A percentile compares a stretch with the other conserved stretches of the same genome.
phyloP scores from a whole-genome alignment of 1,140 invertebrate species.

The Arion vulgaris region DNA sequence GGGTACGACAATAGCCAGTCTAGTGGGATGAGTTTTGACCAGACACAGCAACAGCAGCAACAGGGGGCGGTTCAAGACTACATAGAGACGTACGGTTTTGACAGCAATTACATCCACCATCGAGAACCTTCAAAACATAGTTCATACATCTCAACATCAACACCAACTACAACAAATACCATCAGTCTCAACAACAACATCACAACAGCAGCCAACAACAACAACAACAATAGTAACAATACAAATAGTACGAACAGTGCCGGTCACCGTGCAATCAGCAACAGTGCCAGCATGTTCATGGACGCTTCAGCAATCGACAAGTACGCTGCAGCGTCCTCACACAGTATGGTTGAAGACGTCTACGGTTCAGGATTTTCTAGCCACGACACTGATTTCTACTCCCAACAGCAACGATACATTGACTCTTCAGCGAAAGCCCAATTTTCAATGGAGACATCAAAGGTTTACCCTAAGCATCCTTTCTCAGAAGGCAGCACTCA shows the following conservation, averaged over 20 bases:
- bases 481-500: conserved; percentile 23
- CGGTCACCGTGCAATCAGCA: conserved; percentile 6
- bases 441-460: conserved; percentile 17
- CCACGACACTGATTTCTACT: conserved; percentile 47
- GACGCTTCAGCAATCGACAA: conserved; percentile 38
- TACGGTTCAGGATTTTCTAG: conserved; percentile 38
- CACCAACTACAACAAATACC: conserved; percentile 24
- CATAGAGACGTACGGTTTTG: conserved; percentile 55
- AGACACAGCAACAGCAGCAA: conserved; percentile 35
- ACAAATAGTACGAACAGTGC: conserved; percentile 13
- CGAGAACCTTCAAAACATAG: conserved; percentile 36
- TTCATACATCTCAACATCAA: conserved; percentile 31
- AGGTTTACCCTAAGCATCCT: conserved; percentile 25
- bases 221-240: neutral
- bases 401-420: conserved; percentile 42
- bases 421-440: conserved; percentile 39
- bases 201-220: conserved; percentile 15
- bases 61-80: conserved; percentile 36
- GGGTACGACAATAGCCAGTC: conserved; percentile 42
- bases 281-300: conserved; percentile 26
- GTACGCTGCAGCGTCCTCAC: conserved; percentile 7
- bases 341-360: conserved; percentile 43
- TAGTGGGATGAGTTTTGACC: conserved; percentile 40
- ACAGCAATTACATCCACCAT: conserved; percentile 50
- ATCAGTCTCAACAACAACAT: conserved; percentile 36